Evolutionary conservation across 2,888 invertebrate genomes (phyloP), one percentile per base, ranked within the genome.

Genomic region (Glaucopsyche alexis): DNA sequence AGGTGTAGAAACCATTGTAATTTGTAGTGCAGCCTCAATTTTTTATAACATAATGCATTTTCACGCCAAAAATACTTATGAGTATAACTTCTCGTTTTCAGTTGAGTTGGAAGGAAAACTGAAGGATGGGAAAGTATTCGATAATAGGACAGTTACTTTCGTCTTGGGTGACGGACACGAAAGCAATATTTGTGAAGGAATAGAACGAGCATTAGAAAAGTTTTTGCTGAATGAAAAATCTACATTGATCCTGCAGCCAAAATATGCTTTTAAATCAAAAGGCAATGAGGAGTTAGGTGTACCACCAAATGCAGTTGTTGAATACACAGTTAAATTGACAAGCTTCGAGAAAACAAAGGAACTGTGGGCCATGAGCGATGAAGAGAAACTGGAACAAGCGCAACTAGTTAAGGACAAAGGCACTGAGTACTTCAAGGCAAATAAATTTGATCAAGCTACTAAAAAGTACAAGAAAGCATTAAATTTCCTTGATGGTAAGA

Each of bases 361-460:
- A 78, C 87, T 80, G 0, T 99, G 98, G 98, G 94, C 96, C 65
- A 94, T 99, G 93, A 96, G 96, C 75, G 93, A 94, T 0, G 87
- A 93, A 0, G 97, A 99, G 86, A 97, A 97, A 84, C 79, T 99
- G 7, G 96, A 96, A 74, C 96, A 97, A 82, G 95, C 97, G 0
- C 95, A 96, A 84, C 90, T 96, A 14, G 96, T 95, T 77, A 99
- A 99, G 88, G 96, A 97, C 76, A 98, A 97, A 83, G 99, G 99
- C 67, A 99, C 98, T 0, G 94, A 94, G 70, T 98, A 97, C 85
- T 98, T 98, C 83, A 98, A 98, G 87, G 94, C 93, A 0, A 95
- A 94, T 74, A 98, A 98, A 85, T 96, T 94, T 80, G 88, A 92
- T 73, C 81, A 98, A 78, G 99, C 99, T 0, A 93, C 96, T 70